Conservation (phyloP, 53 echinoderm and acorn worm species). For the Mesocentrotus franciscanus region DNA sequence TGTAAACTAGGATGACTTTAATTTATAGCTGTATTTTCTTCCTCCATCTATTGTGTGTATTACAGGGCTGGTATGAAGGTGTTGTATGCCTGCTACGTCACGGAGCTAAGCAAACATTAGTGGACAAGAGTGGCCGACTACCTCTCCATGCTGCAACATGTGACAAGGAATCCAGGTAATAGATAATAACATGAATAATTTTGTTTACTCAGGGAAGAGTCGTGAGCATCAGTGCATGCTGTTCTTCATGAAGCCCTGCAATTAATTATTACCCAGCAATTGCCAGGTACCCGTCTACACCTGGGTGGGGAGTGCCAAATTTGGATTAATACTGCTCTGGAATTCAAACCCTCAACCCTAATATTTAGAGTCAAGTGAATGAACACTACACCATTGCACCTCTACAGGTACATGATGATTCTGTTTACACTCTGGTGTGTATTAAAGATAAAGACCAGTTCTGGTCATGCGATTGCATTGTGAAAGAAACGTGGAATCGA, state of each 20-base stretch:
- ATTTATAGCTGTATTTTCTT: not conserved
- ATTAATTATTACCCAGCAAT: not conserved
- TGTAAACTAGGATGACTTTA: too few species aligned
- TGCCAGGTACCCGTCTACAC: too few species aligned
- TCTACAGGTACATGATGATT: too few species aligned
- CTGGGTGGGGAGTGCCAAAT: too few species aligned
- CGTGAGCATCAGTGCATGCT: not conserved
- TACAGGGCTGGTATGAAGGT: slow-evolving; percentile 95
- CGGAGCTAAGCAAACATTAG: slow-evolving; percentile 88
- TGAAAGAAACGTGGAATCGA: too few species aligned
- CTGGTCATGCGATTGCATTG: too few species aligned
- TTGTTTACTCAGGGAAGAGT: not conserved
- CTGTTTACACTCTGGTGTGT: not conserved
- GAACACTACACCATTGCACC: too few species aligned
- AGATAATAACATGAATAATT: not conserved
- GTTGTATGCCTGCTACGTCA: slow-evolving; percentile 87
- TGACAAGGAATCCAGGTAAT: slow-evolving; percentile 91
- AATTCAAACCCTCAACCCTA: too few species aligned
- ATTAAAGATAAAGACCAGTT: too few species aligned
- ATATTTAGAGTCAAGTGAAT: too few species aligned
- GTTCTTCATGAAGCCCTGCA: not conserved
- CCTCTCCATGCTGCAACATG: slow-evolving; percentile 97
- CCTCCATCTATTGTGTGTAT: not conserved
- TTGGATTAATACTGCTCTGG: too few species aligned
- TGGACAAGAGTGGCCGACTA: slow-evolving; percentile 90